phyloP scores from a whole-genome alignment of 2,113 vertebrate genomes.

The Gadus macrocephalus region DNA sequence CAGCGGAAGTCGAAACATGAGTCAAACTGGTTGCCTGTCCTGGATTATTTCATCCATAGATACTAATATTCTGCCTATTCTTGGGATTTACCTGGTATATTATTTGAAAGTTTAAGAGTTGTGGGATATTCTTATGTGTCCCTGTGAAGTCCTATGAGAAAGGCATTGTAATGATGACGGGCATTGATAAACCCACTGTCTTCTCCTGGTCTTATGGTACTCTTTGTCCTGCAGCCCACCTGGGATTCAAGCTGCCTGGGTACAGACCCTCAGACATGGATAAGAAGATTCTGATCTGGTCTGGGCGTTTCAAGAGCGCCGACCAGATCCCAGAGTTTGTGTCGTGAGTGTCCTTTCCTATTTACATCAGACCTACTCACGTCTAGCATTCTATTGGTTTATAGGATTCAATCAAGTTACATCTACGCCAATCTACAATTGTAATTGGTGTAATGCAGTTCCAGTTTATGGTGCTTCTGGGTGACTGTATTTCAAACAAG shows the following conservation, averaged over 20 bases:
- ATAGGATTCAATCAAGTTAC: conserved; percentile 4
- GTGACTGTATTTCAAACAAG: conserved; percentile 40
- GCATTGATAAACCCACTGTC: no score
- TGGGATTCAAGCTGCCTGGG: conserved; percentile 71
- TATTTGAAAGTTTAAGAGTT: no score
- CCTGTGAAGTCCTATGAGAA: no score
- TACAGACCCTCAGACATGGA: conserved; percentile 78
- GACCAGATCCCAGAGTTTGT: conserved; percentile 88
- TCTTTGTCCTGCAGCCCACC: conserved; percentile 34
- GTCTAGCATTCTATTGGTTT: conserved; percentile 16
- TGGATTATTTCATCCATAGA: no score
- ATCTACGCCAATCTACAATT: no score
- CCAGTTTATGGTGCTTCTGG: conserved; percentile 3
- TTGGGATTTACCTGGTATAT: no score
- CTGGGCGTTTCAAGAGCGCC: conserved; percentile 82
- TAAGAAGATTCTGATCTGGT: conserved; percentile 82
- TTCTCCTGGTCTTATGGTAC: background rate
- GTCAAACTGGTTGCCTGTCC: no score
- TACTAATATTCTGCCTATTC: no score
- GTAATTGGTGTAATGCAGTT: background rate
- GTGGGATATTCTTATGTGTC: no score
- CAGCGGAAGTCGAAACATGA: no score
- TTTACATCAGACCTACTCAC: conserved; percentile 50
- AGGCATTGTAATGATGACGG: no score
- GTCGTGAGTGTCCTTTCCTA: conserved; percentile 82